A percentile compares a stretch with the other conserved stretches of the same genome.
Conservation (phyloP, 2,888 invertebrate species). For the Pogonocherus hispidulus region DNA sequence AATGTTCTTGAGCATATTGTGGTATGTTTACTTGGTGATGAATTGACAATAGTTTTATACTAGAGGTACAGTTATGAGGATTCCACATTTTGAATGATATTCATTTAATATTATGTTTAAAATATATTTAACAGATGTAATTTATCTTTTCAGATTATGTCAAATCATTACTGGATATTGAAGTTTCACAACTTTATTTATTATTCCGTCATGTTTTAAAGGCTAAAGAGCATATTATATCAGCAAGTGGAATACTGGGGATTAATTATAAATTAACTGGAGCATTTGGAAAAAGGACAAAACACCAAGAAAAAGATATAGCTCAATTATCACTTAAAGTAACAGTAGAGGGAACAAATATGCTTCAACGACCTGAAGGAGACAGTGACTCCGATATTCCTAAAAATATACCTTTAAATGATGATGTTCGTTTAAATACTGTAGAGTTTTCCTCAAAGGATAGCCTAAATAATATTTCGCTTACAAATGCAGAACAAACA, state of each 20-base stretch:
- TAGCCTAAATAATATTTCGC: constrained; percentile 61
- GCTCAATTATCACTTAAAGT: constrained; percentile 87
- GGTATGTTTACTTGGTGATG: no score
- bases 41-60: no score
- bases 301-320: constrained; percentile 85
- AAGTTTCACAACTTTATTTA: constrained; percentile 78
- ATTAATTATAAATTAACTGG: constrained; percentile 81
- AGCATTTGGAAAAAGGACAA: constrained; percentile 90
- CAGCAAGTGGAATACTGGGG: constrained; percentile 76
- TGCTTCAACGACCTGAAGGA: constrained; percentile 68
- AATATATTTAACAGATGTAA: no score
- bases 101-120: no score
- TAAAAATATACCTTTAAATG: constrained; percentile 80
- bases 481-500: constrained; percentile 84
- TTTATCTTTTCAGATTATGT: constrained; percentile 40
- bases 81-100: no score
- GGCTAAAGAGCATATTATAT: constrained; percentile 77
- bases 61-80: no score
- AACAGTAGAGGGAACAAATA: constrained; percentile 67
- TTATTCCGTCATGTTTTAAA: constrained; percentile 81
- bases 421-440: constrained; percentile 88
- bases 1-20: no score
- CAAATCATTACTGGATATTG: constrained; percentile 70
- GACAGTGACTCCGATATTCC: constrained; percentile 74
- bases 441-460: constrained; percentile 78